Base-by-base conservation (phyloP, 2,888 invertebrate species). In the Melanotus villosus region DNA sequence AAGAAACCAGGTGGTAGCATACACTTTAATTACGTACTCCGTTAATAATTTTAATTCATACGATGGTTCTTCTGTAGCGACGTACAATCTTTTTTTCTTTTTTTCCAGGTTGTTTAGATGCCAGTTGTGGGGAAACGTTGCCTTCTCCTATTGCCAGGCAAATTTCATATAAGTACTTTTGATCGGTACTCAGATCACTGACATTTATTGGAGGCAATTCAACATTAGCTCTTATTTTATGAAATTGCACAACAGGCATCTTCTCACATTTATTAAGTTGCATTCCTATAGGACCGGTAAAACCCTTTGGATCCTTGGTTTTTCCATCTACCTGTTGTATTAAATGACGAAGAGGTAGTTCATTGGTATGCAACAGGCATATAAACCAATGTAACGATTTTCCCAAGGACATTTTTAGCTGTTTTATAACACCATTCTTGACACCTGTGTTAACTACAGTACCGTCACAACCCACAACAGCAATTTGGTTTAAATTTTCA, bases 211-310 rank as follows among this genome's bases (percentile, higher is more conserved):
- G 16, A 23, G 38, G 45, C 34, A 59, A 41, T 30, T 45, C 10
- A 26, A 32, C 38, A n/a, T n/a, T n/a, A n/a, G n/a, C n/a, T 10
- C 32, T 18, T 14, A 38, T 59, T 6, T 36, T 26, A 21, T 47
- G 10, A 38, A 67, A 70, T n/a, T 23, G 14, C 2, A 26, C 54
- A 32, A 70, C 56, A 23, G 26, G 56, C 32, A 62, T 26, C 12
- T 57, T 43, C 41, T 75, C 72, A 67, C 75, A 73, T 23, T 0
- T 65, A 18, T 54, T 41, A 32, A 76, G 56, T 5, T 6, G 6
- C 72, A 76, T 79, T 32, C 76, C 75, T 14, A 79, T 68, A 52
- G 70, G 65, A 3, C 77, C 76, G 9, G 64, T 66, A 63, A 73
- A 79, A 5, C 58, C 43, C 41, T 7, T 54, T 19, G 77, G 77